Evolutionary conservation across 2,113 vertebrate species (phyloP).

Genomic region (Ciconia stormi): DNA sequence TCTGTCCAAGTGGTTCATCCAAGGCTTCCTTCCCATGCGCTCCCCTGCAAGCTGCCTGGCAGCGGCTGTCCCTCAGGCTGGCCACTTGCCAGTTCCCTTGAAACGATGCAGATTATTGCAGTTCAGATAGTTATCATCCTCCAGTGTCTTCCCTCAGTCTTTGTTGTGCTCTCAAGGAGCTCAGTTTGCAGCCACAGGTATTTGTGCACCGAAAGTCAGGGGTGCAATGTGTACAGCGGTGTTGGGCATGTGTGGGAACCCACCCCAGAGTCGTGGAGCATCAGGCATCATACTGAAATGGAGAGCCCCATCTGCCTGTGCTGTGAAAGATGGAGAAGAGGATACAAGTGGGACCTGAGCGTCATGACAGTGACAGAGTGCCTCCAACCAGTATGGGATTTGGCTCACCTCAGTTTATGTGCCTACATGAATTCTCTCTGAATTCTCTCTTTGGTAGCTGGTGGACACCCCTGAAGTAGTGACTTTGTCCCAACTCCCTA

Average conservation of each 20-base stretch:
- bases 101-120: not conserved
- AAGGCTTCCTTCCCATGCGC: not conserved
- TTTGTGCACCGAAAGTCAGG: not conserved
- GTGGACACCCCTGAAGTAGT: not conserved
- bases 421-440: not conserved
- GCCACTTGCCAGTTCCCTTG: not conserved
- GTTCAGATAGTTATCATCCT: not conserved
- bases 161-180: not conserved
- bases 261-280: rapidly evolving
- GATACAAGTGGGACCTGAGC: not conserved
- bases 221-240: rapidly evolving
- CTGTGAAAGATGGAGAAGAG: not conserved
- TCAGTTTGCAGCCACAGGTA: not conserved
- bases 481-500: not conserved
- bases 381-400: not conserved
- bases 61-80: not conserved
- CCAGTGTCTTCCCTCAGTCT: not conserved
- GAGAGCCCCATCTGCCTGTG: not conserved
- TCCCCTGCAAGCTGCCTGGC: not conserved
- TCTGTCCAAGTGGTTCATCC: not conserved
- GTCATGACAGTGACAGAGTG: not conserved
- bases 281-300: not conserved
- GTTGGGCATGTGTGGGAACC: not conserved
- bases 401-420: not conserved
- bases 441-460: not conserved